phyloP scores from a whole-genome alignment of 2,113 vertebrate species.

The Menura novaehollandiae region DNA sequence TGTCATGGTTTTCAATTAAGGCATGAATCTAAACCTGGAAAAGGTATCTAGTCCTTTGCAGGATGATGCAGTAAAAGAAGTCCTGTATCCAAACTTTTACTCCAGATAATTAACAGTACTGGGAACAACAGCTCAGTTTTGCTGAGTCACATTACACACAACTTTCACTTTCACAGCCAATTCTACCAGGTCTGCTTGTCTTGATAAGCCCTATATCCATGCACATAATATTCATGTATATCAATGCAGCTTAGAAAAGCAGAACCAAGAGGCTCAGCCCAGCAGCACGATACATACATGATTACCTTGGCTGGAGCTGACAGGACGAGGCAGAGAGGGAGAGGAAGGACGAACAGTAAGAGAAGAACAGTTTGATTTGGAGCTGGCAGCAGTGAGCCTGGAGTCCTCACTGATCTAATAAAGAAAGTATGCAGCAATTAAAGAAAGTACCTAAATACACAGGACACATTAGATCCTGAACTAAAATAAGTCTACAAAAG shows the following conservation, averaged over 20 bases:
- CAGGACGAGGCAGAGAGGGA: conserved; percentile 82
- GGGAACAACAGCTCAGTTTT: neutral
- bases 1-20: neutral
- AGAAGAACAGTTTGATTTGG: conserved; percentile 76
- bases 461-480: neutral
- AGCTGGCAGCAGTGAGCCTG: conserved; percentile 75
- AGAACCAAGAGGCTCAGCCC: conserved; percentile 68
- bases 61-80: neutral
- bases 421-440: conserved; percentile 69
- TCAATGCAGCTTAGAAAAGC: conserved; percentile 66
- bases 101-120: neutral
- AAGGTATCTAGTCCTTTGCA: neutral
- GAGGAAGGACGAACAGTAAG: conserved; percentile 74
- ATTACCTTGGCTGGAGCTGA: conserved; percentile 98
- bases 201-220: neutral
- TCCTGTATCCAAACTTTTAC: neutral
- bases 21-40: neutral
- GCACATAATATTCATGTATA: conserved; percentile 55
- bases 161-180: neutral
- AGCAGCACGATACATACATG: conserved; percentile 83
- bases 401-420: conserved; percentile 90
- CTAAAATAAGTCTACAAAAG: neutral
- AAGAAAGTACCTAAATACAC: conserved; percentile 7
- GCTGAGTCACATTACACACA: neutral
- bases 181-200: neutral